phyloP scores from a whole-genome alignment of 2,113 vertebrate genomes.

The Nannobrachium achirus region DNA sequence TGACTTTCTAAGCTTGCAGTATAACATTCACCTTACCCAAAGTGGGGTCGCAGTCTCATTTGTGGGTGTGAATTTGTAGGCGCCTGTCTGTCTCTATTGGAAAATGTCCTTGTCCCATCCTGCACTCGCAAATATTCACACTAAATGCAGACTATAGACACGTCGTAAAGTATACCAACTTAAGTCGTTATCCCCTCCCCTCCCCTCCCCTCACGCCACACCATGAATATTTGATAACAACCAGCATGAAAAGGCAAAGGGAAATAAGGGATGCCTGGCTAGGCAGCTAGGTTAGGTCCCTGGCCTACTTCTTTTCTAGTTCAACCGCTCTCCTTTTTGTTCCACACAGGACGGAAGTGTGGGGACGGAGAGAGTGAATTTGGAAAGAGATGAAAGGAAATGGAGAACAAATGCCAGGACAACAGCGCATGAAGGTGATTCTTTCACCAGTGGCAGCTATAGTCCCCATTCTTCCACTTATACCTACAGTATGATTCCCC shows the following conservation, averaged over 20 bases:
- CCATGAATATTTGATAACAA: constrained; percentile 77
- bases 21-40: too few relatives aligned
- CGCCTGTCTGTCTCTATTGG: too few relatives aligned
- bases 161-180: constrained; percentile 61
- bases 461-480: too few relatives aligned
- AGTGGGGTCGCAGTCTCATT: too few relatives aligned
- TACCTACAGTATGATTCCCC: too few relatives aligned
- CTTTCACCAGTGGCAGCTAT: too few relatives aligned
- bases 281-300: constrained; percentile 65
- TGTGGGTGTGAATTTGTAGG: too few relatives aligned
- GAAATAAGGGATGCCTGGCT: constrained; percentile 72
- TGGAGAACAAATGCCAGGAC: background rate
- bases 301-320: constrained; percentile 66
- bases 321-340: constrained; percentile 58
- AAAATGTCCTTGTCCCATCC: constrained; percentile 32
- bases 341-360: constrained; percentile 21
- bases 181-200: constrained; percentile 62
- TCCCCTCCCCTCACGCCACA: too few relatives aligned
- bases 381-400: background rate
- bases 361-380: constrained; percentile 9
- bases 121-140: constrained; percentile 43
- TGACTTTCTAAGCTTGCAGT: too few relatives aligned
- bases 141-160: constrained; percentile 32
- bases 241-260: constrained; percentile 70
- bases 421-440: too few relatives aligned